Evolutionary conservation across 37 sponge, comb jelly and placozoan species (phyloP).

Genomic region (Chondrosia reniformis): DNA sequence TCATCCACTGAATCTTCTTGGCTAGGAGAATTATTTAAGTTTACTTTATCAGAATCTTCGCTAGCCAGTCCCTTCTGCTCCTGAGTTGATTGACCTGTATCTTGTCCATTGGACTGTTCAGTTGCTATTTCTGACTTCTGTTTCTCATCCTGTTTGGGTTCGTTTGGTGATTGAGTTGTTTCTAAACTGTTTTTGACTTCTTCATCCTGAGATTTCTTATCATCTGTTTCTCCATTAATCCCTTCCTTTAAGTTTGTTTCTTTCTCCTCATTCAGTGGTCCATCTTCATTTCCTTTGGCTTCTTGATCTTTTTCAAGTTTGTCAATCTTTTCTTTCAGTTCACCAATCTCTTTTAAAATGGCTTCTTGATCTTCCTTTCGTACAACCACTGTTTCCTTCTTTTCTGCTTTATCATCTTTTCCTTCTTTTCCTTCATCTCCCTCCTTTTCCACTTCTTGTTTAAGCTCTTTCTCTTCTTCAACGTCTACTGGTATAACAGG

Average conservation of each 20-base stretch:
- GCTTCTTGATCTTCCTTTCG: neutral
- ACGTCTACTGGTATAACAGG: neutral
- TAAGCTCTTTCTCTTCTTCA: neutral
- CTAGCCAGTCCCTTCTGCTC: neutral
- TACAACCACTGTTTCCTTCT: neutral
- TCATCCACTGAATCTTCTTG: neutral
- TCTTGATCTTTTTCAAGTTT: neutral
- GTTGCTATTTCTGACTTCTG: neutral
- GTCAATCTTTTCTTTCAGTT: neutral
- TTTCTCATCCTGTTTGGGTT: neutral
- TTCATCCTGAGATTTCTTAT: neutral
- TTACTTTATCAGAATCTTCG: neutral
- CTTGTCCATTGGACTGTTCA: neutral
- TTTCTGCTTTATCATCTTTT: neutral
- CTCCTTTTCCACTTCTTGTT: constrained; percentile 10
- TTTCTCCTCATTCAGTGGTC: neutral
- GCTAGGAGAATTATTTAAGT: neutral
- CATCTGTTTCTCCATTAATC: neutral
- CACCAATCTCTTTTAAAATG: neutral
- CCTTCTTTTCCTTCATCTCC: constrained; percentile 34
- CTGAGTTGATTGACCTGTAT: neutral
- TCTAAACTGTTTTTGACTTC: no score
- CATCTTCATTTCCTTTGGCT: neutral
- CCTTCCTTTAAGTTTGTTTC: neutral
- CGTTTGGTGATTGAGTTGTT: neutral